Percentiles rank a stretch among this genome's conserved stretches.
Evolutionary conservation across 2,797 vertebrate species (phyloP).

Genomic region (Chiloscyllium punctatum): DNA sequence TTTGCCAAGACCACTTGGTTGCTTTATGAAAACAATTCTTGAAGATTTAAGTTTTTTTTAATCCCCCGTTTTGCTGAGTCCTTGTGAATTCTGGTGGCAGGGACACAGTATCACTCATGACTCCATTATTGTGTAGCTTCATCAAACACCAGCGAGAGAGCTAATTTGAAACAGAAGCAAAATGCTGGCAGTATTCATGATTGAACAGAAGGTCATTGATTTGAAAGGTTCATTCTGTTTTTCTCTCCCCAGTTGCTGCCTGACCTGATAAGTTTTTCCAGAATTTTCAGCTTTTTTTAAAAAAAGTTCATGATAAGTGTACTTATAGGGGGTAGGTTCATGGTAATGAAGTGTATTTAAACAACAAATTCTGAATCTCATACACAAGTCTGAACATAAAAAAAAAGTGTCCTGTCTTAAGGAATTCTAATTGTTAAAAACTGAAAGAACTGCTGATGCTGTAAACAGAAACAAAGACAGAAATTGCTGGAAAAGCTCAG

Average conservation of each 20-base stretch:
- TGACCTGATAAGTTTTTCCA: neutral
- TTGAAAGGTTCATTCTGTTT: neutral
- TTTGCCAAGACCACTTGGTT: neutral
- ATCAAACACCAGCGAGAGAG: neutral
- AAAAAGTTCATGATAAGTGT: neutral
- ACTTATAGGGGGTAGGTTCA: neutral
- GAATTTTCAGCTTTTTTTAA: neutral
- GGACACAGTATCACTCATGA: neutral
- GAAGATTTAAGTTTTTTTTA: neutral
- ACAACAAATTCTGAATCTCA: neutral
- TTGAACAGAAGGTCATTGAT: neutral
- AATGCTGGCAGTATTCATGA: neutral
- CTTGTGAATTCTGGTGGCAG: neutral
- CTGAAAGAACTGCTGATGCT: too few species aligned
- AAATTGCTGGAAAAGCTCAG: too few species aligned
- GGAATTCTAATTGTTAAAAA: neutral
- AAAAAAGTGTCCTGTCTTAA: neutral
- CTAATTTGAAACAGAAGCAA: too few species aligned
- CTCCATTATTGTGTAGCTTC: neutral
- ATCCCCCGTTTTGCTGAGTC: neutral
- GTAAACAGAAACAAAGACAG: too few species aligned
- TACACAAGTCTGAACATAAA: neutral
- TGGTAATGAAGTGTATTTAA: neutral
- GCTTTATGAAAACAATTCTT: neutral
- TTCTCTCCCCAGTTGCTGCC: neutral